phyloP scores from a whole-genome alignment of 2,797 vertebrate genomes.

The Thaleichthys pacificus region DNA sequence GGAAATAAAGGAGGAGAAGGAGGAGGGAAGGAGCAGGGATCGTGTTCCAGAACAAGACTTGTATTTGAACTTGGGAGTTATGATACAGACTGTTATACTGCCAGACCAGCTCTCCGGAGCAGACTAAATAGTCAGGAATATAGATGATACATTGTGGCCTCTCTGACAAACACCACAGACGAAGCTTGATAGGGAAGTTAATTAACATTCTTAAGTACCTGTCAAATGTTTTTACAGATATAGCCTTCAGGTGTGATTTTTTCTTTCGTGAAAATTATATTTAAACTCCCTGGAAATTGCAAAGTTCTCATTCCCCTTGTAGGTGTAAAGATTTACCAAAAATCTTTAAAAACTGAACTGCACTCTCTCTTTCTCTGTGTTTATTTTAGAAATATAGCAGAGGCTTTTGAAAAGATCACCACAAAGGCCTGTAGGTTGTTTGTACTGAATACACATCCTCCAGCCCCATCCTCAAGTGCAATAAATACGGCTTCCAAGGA shows the following conservation, averaged over 20 bases:
- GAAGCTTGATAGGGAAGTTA: slow-evolving; percentile 14
- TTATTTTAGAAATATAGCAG: too few relatives aligned
- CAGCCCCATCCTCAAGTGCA: too few relatives aligned
- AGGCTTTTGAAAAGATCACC: neutral
- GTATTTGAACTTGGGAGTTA: slow-evolving; percentile 51
- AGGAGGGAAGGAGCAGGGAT: slow-evolving; percentile 24
- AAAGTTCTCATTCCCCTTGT: neutral
- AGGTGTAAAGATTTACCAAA: neutral
- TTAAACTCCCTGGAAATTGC: neutral
- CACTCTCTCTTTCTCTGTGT: neutral
- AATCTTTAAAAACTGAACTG: neutral
- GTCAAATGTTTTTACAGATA: neutral
- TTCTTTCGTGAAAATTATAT: neutral
- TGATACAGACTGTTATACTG: slow-evolving; percentile 52
- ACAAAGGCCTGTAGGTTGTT: neutral
- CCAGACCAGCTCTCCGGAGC: slow-evolving; percentile 53
- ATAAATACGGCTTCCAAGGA: too few relatives aligned
- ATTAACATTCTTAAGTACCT: neutral
- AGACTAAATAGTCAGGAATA: slow-evolving; percentile 51
- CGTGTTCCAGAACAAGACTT: slow-evolving; percentile 35
- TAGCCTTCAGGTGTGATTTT: neutral
- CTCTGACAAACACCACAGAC: slow-evolving; percentile 20
- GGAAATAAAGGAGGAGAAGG: slow-evolving; percentile 32
- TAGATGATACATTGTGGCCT: slow-evolving; percentile 29
- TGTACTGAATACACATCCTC: neutral